Evolutionary conservation across 2,113 vertebrate genomes (phyloP).

Genomic region (Aplodontia rufa): DNA sequence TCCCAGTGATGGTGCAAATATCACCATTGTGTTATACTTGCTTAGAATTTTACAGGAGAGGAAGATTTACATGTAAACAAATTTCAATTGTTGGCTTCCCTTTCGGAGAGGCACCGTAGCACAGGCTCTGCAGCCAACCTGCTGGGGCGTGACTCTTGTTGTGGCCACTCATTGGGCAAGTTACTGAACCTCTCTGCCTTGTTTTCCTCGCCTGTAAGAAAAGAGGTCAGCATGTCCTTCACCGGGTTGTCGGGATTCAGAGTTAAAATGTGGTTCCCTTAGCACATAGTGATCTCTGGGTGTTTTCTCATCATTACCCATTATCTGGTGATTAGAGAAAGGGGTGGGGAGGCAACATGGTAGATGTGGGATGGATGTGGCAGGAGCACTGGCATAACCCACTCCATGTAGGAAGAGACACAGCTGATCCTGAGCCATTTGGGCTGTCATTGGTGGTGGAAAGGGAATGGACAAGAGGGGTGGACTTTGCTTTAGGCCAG

Average conservation of each 20-base stretch:
- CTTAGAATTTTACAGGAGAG: background rate
- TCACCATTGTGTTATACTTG: background rate
- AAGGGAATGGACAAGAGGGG: background rate
- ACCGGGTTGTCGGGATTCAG: background rate
- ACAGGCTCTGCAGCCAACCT: background rate
- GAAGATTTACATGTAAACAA: no score
- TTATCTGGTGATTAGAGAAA: background rate
- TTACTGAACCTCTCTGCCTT: background rate
- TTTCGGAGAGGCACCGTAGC: background rate
- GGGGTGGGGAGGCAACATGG: accelerated
- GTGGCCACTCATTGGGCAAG: background rate
- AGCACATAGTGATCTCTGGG: background rate
- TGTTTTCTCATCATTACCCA: background rate
- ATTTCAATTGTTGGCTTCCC: background rate
- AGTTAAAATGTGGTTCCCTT: background rate
- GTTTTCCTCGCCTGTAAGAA: background rate
- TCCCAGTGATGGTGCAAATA: background rate
- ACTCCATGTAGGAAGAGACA: background rate
- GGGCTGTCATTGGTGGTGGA: background rate
- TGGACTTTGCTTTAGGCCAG: background rate
- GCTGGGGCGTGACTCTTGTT: background rate
- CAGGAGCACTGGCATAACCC: background rate
- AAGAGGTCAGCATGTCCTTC: background rate
- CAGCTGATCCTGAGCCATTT: background rate
- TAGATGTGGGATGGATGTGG: background rate